Evolutionary conservation across 2,113 vertebrate species (phyloP), one percentile per base, ranked within the genome.

Genomic region (Melanocharis versteri): DNA sequence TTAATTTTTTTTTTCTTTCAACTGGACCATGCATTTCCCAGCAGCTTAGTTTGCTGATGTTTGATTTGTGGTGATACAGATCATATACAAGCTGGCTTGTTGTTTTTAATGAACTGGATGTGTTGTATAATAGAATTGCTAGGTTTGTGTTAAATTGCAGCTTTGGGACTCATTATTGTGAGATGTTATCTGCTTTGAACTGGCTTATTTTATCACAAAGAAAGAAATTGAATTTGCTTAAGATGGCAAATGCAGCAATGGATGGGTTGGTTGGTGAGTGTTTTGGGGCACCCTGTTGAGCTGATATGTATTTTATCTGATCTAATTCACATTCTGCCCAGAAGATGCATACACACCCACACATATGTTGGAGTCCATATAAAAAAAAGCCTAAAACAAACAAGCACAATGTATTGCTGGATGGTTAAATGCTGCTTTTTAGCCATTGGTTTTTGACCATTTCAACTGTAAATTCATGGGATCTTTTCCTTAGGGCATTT

Each of bases 61-160:
- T 96, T 97, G 96, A 97, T 97, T 96, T 97, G 95, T 94, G 61
- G 64, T 64, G 87, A 97, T 96, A 87, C 37, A 96, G 94, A 95
- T 97, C 91, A 94, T 87, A 93, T 85, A 96, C 83, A 96, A 92
- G 69, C 69, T 93, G 95, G 51, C 58, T 97, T 96, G 81, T 95
- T 96, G 78, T 90, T 96, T 98, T 97, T 98, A 98, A 98, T 97
- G 97, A 98, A 90, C 90, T 96, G 94, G 50, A 89, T 96, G 73
- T 96, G 75, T 90, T 96, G 51, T 87, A 72, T 97, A 98, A 94
- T 89, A 70, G 73, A 96, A 96, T 93, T 95, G 94, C 93, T 97
- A 97, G 94, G 96, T 96, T 97, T 96, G 86, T 97, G 87, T 71
- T 95, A 96, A 98, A 97, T 94, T 97, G 90, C 89, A 97, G 88